Evolutionary conservation across 2,797 vertebrate species (phyloP).

Genomic region (Ciconia nigra): DNA sequence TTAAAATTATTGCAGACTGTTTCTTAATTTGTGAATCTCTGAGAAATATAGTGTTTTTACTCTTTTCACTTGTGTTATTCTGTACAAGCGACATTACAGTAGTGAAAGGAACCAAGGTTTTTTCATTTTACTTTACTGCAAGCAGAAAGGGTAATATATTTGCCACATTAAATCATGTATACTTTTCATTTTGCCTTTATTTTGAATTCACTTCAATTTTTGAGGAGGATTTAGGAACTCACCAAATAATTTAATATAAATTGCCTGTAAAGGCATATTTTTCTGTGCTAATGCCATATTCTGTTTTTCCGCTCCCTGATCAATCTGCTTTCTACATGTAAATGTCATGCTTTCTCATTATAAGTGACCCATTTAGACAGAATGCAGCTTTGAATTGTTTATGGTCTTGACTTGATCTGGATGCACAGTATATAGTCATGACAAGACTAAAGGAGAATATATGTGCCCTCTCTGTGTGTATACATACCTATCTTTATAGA

Average conservation of each 20-base stretch:
- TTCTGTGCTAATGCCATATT: slow-evolving; percentile 35
- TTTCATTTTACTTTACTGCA: neutral
- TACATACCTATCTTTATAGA: neutral
- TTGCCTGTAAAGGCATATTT: neutral
- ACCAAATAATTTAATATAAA: neutral
- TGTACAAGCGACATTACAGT: neutral
- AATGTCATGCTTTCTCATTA: slow-evolving; percentile 59
- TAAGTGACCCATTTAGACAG: slow-evolving; percentile 69
- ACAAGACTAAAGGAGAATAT: neutral
- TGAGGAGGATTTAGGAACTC: neutral
- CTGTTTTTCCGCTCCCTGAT: slow-evolving; percentile 40
- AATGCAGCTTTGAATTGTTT: slow-evolving; percentile 39
- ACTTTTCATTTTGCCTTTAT: neutral
- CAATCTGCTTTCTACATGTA: slow-evolving; percentile 50
- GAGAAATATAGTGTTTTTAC: neutral
- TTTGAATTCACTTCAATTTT: neutral
- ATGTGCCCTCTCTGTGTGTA: neutral
- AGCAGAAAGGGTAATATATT: neutral
- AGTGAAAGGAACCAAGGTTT: neutral
- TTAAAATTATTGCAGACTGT: neutral
- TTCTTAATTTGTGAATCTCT: neutral
- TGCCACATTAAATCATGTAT: neutral
- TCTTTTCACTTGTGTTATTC: neutral
- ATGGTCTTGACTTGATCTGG: neutral
- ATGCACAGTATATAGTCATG: neutral